Base-by-base conservation (phyloP, 92 coral and sea anemone genomes). In the Heliopora coerulea region DNA sequence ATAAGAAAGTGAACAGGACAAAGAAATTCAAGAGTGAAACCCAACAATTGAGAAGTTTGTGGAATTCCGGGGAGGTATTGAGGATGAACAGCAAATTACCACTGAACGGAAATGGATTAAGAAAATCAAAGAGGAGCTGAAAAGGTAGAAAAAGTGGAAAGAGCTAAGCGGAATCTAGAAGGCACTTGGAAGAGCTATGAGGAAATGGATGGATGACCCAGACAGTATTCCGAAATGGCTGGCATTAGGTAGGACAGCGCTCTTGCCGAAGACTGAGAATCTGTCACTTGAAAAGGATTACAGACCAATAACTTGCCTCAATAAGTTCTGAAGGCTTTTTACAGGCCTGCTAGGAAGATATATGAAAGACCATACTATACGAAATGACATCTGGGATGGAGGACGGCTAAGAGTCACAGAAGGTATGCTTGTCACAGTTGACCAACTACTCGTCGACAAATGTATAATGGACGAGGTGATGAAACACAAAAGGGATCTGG, bases 271-370 rank as follows among this genome's bases (percentile, higher is more conserved):
- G 37, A 60, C 77, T 65, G 46, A 78, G 29, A 62, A 65, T 48
- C 29, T 78, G 73, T 32, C 56, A 30, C 23, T 24, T 72, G 84
- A 80, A 29, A 73, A 72, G 65, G 57, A 80, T 73, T 73, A 80
- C 69, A 82, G 59, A n/a, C 84, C 84, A 31, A 80, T 80, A 74
- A 80, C 81, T 25, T 73, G 81, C 40, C 78, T 72, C 30, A 72
- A 72, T 48, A 72, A 65, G 20, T 72, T 65, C 20, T 72, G 52
- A 39, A 80, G 57, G 14, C 40, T 39, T 40, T 72, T 54, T 15
- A 59, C 85, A 32, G 85, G 85, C 50, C 26, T 80, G 49, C 27
- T 73, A 27, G 85, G 41, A 68, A 49, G 59, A 49, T 74, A 72
- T 62, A 73, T 70, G 85, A 42, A 52, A 73, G 32, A 49, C 21